Base-by-base conservation (phyloP, 2,797 vertebrate species). In the Neoniphon sammara region DNA sequence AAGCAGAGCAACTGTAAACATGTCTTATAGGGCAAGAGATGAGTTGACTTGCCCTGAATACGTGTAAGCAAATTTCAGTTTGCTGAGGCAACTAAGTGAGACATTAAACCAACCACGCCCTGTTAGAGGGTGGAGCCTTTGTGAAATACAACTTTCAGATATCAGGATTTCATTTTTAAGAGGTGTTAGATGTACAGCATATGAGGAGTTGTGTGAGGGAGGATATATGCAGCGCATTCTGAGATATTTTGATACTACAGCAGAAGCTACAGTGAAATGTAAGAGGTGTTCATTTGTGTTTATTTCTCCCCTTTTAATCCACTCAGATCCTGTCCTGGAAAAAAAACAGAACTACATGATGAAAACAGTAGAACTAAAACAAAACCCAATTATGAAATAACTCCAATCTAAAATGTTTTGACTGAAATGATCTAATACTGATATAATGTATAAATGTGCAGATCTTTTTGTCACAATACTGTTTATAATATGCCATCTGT, bases 401-500 rank as follows among this genome's bases (percentile, higher is more conserved):
- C 60, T 78, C 68, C 61, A 78, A 73, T 52, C 63, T 53, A 67
- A 52, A 31, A 6, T 31, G 3, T 75, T 52, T 77, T 63, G 17
- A 62, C 39, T 73, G 2, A 42, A 68, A 69, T 34, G 25, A 49
- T 63, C 21, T 44, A 66, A 54, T 65, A 31, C 12, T 10, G 36
- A 39, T 3, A 21, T 18, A 44, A 54, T 30, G 52, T 4, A 39
- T 73, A 11, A 49, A 12, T 52, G 66, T 21, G 2, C 9, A 34
- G 11, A 42, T 17, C 20, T 50, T 73, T 27, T 69, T 68, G 80
- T 6, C 64, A 65, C 47, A 71, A 58, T 30, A 70, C 53, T 68
- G 10, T 75, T 66, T 79, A 30, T 66, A 59, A 44, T 55, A 58
- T 11, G 78, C 36, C 68, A 71, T n/a, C 47, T 76, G 67, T 75